Evolutionary conservation across 2,113 vertebrate genomes (phyloP).

Genomic region (Eulemur macaco): DNA sequence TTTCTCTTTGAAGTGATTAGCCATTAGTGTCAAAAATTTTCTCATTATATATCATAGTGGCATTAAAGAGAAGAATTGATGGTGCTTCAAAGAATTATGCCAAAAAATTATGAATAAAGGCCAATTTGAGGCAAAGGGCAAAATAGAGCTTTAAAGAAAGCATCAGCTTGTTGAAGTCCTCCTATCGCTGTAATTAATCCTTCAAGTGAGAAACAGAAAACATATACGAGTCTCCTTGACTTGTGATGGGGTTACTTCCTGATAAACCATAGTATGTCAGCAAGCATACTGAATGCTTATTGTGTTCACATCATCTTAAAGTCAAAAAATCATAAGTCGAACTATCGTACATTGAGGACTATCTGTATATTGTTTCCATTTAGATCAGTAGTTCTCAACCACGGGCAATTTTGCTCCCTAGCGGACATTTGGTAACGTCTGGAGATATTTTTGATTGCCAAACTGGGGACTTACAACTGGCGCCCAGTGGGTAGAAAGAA

Average conservation of each 20-base stretch:
- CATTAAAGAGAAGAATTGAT: constrained; percentile 24
- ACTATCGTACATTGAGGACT: background rate
- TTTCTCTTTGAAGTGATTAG: background rate
- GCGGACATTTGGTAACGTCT: background rate
- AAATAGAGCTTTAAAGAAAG: constrained; percentile 12
- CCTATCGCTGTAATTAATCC: background rate
- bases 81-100: background rate
- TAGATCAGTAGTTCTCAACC: background rate
- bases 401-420: background rate
- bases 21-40: background rate
- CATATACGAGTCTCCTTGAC: background rate
- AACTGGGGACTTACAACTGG: background rate
- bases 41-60: constrained; percentile 24
- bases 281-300: background rate
- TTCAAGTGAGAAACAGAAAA: background rate
- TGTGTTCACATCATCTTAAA: background rate
- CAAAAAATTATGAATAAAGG: background rate
- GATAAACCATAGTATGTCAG: background rate
- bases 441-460: background rate
- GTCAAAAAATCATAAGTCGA: background rate
- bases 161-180: background rate
- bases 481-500: background rate
- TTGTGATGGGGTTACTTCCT: background rate
- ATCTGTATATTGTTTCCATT: background rate
- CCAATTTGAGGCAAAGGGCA: background rate